Conservation (phyloP, 2,888 invertebrate genomes). For the Calliopum simillimum region DNA sequence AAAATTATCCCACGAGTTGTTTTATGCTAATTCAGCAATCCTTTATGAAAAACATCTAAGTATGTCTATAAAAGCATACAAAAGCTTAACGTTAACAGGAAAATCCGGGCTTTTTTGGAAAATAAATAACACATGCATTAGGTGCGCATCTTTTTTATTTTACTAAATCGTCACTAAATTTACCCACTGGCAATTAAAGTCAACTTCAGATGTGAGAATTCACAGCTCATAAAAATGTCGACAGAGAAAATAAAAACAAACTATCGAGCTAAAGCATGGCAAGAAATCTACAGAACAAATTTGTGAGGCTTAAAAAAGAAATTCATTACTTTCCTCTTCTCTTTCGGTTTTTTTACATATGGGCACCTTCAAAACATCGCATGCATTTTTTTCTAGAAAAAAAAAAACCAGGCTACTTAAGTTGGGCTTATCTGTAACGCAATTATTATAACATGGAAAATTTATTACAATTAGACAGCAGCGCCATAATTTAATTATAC, state of each 20-base stretch:
- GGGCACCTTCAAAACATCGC: neutral
- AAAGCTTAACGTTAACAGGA: too few species aligned
- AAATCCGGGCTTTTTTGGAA: too few species aligned
- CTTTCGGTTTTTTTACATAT: neutral
- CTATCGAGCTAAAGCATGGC: too few species aligned
- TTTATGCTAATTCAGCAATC: too few species aligned
- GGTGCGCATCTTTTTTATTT: too few species aligned
- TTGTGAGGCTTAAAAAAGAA: too few species aligned
- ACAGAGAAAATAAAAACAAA: neutral
- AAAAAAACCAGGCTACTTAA: too few species aligned
- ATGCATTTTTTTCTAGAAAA: neutral
- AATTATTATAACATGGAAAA: conserved; percentile 20
- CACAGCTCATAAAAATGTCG: conserved; percentile 18
- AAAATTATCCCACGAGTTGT: too few species aligned
- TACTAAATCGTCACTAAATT: neutral
- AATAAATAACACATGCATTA: too few species aligned
- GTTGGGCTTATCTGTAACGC: neutral
- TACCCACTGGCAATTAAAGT: conserved; percentile 5
- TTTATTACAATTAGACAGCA: conserved; percentile 19
- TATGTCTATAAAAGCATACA: too few species aligned
- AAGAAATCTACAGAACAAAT: too few species aligned
- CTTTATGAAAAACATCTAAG: too few species aligned
- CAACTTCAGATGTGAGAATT: conserved; percentile 11
- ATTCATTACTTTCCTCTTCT: neutral
- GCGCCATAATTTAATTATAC: conserved; percentile 15